Base-by-base conservation (phyloP, 2,113 vertebrate genomes). In the Gallinago media region DNA sequence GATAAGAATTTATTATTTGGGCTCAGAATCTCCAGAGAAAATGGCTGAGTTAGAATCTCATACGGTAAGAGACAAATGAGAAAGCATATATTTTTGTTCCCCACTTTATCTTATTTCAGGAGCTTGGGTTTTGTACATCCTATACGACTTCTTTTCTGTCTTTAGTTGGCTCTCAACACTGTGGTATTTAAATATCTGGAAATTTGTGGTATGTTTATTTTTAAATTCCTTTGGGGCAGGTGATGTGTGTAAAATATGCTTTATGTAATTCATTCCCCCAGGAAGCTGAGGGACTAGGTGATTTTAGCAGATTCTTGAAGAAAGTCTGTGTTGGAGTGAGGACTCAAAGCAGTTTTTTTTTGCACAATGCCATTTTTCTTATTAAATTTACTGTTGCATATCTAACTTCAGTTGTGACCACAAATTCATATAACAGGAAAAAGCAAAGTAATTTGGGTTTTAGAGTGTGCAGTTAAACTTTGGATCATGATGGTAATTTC, bases 1-100 rank as follows among this genome's bases (percentile, higher is more conserved):
- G 93, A 99, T 99, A 96, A 98, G 99, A 93, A 99, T 99, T 95
- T 99, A 99, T 97, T 99, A 99, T 97, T 98, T 99, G 97, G 99
- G 99, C 85, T 98, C 98, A 47, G 99, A 99, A 78, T 98, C 97
- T 18, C 99, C 99, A 2, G 98, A 99, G 97, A 99, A 99, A 97
- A 98, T 99, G 75, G 99, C 99, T 12, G 99, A 99, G 96, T 98
- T 99, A 97, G 99, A 99, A 81, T 98, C 98, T 74, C 99, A 99
- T 88, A 98, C 98, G 97, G 99, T 99, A 98, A 98, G 98, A 95
- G 17, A 29, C 47, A 63, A 95, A 91, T n/a, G 29, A 31, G 63
- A 82, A 93, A 67, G 17, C 13, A 78, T 74, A 71, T 46, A 4
- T 68, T 5, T 11, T 40, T 59, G 14, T 38, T 6, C 12, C 5